Percentiles rank a stretch among this genome's conserved stretches.
These are phyloP conservation scores for Holocentrus rufus DNA, from an alignment of 2,797 vertebrate genomes.

Conservation along the genomic window DNA sequence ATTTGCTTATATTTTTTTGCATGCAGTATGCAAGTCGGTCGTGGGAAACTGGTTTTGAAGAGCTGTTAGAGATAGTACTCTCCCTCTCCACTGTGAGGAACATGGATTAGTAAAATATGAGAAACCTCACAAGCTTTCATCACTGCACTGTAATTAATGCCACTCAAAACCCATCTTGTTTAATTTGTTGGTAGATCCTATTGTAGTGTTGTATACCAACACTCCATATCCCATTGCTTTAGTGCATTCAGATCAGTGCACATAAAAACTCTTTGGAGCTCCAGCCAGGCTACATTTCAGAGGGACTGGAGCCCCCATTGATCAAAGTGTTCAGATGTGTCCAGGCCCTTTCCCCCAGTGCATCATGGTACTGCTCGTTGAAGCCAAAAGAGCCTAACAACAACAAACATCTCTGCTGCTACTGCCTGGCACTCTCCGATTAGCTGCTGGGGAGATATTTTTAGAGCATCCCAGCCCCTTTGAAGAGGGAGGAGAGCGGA, in stretches of 20 bases:
- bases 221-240: conserved; percentile 44
- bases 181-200: conserved; percentile 50
- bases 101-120: neutral
- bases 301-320: conserved; percentile 70
- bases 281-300: conserved; percentile 71
- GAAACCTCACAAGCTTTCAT: conserved; percentile 56
- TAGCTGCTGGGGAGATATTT: conserved; percentile 78
- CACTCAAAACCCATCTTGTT: conserved; percentile 61
- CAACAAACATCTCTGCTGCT: conserved; percentile 76
- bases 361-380: conserved; percentile 68
- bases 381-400: conserved; percentile 76
- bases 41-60: too few species aligned
- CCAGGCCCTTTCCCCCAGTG: conserved; percentile 70
- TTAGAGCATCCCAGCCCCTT: conserved; percentile 75
- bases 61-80: neutral
- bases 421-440: conserved; percentile 70
- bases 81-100: neutral
- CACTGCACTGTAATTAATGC: conserved; percentile 67
- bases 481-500: conserved; percentile 71
- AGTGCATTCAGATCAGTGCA: conserved; percentile 65
- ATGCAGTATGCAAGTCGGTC: too few species aligned
- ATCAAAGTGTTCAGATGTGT: conserved; percentile 76
- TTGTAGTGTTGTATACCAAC: conserved; percentile 43
- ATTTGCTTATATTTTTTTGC: too few species aligned
- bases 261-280: conserved; percentile 64